Base-by-base conservation (phyloP, 2,888 invertebrate genomes). In the Cistogaster globosa region DNA sequence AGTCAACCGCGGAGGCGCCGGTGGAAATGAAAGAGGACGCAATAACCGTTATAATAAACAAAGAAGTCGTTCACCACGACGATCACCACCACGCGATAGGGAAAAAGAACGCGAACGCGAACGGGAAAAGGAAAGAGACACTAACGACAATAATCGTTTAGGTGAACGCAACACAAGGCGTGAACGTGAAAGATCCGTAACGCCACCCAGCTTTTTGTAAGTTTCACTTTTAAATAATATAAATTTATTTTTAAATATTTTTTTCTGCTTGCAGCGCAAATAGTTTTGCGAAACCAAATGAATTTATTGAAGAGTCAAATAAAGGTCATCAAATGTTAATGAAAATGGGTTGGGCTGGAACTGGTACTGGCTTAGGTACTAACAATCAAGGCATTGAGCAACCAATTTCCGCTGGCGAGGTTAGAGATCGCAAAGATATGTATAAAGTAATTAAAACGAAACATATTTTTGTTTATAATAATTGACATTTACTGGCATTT, bases 281-380 rank as follows among this genome's bases (percentile, higher is more conserved):
- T 68, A 86, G 75, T 71, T 91, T 90, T 77, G 88, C 90, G 42
- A 93, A 92, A 86, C 92, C 88, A 81, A 94, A 89, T 72, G 94
- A 95, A 87, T 96, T 96, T 86, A 93, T 97, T 82, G 98, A 98
- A 90, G 95, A 97, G 80, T 96, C 96, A 85, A 99, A 99, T 93
- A 98, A 98, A 92, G 99, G 99, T 0, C 99, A 99, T 93, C 98
- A 98, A 93, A 95, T 99, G 93, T 94, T 99, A 84, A 97, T 96
- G 93, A 98, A 98, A 94, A 99, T 99, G 99, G 99, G 99, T 4
- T 99, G 99, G 99, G 96, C 96, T 84, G 96, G 97, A 69, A 90
- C 92, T 11, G 99, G 99, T 53, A 96, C 95, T 55, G 99, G 99
- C 11, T 94, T 99, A 12, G 99, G 99, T 20, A 96, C 97, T 0